Evolutionary conservation across 2,888 invertebrate genomes (phyloP), one percentile per base, ranked within the genome.

Genomic region (Torymus aiolomorphi): DNA sequence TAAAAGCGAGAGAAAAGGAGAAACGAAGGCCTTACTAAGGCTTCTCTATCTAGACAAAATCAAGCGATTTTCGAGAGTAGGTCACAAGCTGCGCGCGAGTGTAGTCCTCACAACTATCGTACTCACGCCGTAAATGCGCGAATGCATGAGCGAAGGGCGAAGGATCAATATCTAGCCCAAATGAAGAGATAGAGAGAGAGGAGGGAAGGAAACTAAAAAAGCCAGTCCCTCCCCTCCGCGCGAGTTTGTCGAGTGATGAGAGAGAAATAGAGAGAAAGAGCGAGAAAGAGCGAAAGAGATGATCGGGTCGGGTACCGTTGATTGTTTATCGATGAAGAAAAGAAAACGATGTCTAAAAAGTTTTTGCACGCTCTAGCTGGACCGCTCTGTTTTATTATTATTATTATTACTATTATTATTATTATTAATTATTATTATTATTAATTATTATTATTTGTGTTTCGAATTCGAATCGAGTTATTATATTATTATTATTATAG

Each of bases 281-380:
- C 14, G 42, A 8, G 13, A 61, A 59, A 20, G 42, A 42, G 42
- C 5, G 31, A 31, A 0, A 42, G 42, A 42, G 42, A 42, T 42
- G 42, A 42, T 42, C 42, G 8, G 31, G 57, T 18, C 14, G 31
- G 16, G 57, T 18, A 20, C 61, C 51, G 51, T 71, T 61, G 51
- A 61, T 59, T 61, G n/a, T 61, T 74, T 71, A 31, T 71, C 57
- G 57, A 70, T 57, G 52, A 70, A 70, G 31, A 31, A 42, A 42
- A 42, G 42, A 42, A 42, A 42, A 42, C 42, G 42, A 42, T 42
- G 42, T 42, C 42, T 42, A 42, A 42, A 42, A 42, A 42, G 1
- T 8, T 42, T 42, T 42, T 42, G 42, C 5, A 8, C 42, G 42
- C 42, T 42, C 8, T 5, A 42, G 42, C 42, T 31, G 2, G 8